Evolutionary conservation across 2,797 vertebrate genomes (phyloP).

Genomic region (Cuculus canorus): DNA sequence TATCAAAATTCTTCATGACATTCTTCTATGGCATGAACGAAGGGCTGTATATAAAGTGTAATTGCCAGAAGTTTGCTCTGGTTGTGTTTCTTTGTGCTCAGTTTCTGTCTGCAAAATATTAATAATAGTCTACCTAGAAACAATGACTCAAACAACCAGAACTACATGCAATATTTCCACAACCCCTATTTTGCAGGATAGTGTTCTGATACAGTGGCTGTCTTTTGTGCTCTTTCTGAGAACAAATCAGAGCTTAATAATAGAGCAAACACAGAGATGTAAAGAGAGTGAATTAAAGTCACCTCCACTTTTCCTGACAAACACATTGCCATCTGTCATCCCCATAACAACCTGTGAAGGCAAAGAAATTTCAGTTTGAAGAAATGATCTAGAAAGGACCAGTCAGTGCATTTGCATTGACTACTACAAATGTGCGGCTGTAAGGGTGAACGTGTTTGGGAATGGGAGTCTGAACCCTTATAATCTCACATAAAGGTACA

Average conservation of each 20-base stretch:
- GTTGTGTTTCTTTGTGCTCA: background rate
- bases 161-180: background rate
- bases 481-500: background rate
- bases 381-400: constrained; percentile 58
- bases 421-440: constrained; percentile 35
- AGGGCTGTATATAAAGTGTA: background rate
- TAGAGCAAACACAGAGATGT: constrained; percentile 14
- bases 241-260: constrained; percentile 58
- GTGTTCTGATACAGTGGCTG: constrained; percentile 35
- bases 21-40: background rate
- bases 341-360: background rate
- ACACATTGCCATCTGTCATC: constrained; percentile 60
- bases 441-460: background rate
- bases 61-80: background rate
- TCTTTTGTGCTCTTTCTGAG: constrained; percentile 22
- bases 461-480: background rate
- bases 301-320: constrained; percentile 61
- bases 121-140: background rate
- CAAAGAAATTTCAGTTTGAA: constrained; percentile 36
- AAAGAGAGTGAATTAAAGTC: constrained; percentile 55
- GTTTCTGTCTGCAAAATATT: background rate
- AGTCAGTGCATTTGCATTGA: constrained; percentile 36
- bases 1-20: background rate
- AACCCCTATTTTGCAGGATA: constrained; percentile 11
- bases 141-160: constrained; percentile 19